phyloP scores from a whole-genome alignment of 2,888 invertebrate species.

The Metopia argyrocephala region DNA sequence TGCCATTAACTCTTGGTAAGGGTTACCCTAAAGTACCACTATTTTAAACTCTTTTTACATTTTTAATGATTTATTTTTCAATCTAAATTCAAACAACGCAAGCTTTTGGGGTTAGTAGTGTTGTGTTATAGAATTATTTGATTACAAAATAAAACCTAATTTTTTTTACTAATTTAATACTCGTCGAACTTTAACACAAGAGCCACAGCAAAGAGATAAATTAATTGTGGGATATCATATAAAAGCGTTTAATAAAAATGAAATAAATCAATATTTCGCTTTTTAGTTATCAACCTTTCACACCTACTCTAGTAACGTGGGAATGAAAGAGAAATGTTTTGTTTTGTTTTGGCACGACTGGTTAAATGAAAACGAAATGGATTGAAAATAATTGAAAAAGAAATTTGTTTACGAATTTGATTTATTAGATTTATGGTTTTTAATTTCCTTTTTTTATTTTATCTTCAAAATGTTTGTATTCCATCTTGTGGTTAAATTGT shows the following conservation, averaged over 20 bases:
- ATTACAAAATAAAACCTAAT: too few relatives aligned
- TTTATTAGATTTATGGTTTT: not conserved
- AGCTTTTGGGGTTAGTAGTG: too few relatives aligned
- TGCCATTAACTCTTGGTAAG: too few relatives aligned
- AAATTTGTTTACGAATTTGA: not conserved
- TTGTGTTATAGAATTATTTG: too few relatives aligned
- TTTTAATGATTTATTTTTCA: too few relatives aligned
- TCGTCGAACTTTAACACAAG: not conserved
- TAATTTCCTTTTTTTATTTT: not conserved
- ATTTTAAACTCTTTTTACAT: too few relatives aligned
- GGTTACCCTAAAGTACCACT: too few relatives aligned
- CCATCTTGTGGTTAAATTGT: conserved; percentile 21
- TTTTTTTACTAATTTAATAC: too few relatives aligned
- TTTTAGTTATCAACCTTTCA: conserved; percentile 30
- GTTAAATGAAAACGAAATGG: not conserved
- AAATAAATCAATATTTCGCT: not conserved
- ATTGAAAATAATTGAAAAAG: not conserved
- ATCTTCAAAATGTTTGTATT: not conserved
- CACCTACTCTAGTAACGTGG: conserved; percentile 1
- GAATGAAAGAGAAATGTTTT: not conserved
- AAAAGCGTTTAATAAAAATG: not conserved
- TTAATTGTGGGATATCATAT: not conserved
- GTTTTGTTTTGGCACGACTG: not conserved
- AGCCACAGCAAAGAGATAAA: not conserved
- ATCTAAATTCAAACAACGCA: too few relatives aligned